These are phyloP conservation scores for Laodelphax striatellus DNA, from an alignment of 1,140 invertebrate species.

Conservation along the genomic window DNA sequence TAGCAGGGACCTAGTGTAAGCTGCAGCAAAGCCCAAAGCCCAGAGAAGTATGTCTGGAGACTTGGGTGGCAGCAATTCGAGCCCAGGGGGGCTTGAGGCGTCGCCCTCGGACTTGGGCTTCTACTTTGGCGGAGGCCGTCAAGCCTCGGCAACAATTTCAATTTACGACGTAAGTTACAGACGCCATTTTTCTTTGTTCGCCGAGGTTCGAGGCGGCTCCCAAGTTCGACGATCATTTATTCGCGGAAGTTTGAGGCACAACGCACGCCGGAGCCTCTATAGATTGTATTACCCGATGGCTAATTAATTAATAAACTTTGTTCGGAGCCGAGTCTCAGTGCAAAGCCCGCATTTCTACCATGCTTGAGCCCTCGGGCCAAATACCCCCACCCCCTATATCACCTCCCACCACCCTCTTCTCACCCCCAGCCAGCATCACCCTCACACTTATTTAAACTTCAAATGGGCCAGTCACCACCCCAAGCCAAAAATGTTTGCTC, in stretches of 20 bases:
- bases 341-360: not conserved
- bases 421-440: too few species aligned
- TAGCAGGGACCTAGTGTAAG: not conserved
- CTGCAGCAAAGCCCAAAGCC: not conserved
- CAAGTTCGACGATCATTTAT: not conserved
- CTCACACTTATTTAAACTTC: too few species aligned
- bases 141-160: not conserved
- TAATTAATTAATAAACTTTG: slow-evolving; percentile 4
- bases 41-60: not conserved
- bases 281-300: not conserved
- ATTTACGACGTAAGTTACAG: slow-evolving; percentile 1
- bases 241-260: not conserved
- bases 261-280: not conserved
- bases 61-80: not conserved
- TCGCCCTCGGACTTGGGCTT: not conserved
- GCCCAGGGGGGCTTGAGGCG: not conserved
- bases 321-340: not conserved
- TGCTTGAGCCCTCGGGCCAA: not conserved
- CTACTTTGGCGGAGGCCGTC: not conserved
- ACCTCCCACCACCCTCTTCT: too few species aligned
- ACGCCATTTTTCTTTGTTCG: not conserved
- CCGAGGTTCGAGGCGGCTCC: not conserved
- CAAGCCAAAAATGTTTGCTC: too few species aligned
- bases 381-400: too few species aligned
- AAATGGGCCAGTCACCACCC: too few species aligned